Base-by-base conservation (phyloP, 2,113 vertebrate genomes). In the Xiphophorus couchianus region DNA sequence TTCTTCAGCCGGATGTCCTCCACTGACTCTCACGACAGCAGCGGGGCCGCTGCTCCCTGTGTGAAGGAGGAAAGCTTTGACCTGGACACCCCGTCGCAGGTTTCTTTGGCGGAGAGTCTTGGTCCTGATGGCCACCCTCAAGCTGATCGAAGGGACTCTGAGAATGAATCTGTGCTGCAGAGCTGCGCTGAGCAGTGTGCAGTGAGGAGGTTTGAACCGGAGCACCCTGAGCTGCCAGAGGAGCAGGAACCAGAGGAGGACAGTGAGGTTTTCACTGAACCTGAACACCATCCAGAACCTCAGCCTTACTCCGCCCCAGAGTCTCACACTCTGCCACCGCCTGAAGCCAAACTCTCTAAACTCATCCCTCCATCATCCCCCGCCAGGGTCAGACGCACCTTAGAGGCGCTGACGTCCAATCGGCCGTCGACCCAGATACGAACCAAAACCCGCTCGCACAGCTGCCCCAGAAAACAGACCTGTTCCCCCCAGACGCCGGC, bases 1-100 rank as follows among this genome's bases (percentile, higher is more conserved):
- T 84, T 92, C 84, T 95, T 94, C 65, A 93, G 93, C 69, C 93
- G 93, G 65, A 86, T 97, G 95, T 96, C 97, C 3, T 95, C 95
- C 84, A 95, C 78, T 17, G 88, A 90, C 61, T 91, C 90, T 51
- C 81, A 84, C 54, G 73, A 77, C 48, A 62, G 31, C 62, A 62
- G 29, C 60, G 85, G 74, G 6, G 15, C 68, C 31, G 75, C 81
- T 63, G 78, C 81, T 63, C 73, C 83, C 29, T 84, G 19, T 39
- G 62, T 76, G 33, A 81, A 39, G 77, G 79, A 65, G 8, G 86
- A 89, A 19, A 90, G 76, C 74, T 89, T 91, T 76, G 90, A 92
- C 75, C 73, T 86, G 27, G 89, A 88, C n/a, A 68, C 69, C 35
- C 75, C 68, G 35, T 78, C 81, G 28, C 87, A 82, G 74, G 60